Percentiles rank a stretch among this genome's conserved stretches.
phyloP scores from a whole-genome alignment of 1,140 invertebrate genomes.

The Neodiprion virginianus region DNA sequence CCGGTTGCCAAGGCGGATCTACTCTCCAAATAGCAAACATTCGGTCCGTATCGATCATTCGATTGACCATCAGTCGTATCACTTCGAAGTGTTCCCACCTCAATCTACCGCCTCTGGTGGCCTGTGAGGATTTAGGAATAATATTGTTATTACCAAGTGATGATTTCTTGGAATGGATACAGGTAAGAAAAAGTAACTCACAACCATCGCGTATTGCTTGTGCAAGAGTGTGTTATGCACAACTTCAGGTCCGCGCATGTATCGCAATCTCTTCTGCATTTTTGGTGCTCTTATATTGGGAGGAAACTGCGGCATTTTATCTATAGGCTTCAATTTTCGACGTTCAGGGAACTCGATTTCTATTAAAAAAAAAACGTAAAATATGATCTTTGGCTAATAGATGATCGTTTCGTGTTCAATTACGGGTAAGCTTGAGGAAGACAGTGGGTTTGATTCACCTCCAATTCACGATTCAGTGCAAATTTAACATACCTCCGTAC shows the following conservation, averaged over 20 bases:
- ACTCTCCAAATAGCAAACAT: conserved; percentile 97
- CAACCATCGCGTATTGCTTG: conserved; percentile 90
- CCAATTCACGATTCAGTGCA: conserved; percentile 1
- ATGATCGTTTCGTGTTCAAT: neutral
- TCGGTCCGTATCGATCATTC: conserved; percentile 77
- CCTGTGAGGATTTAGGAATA: conserved; percentile 62
- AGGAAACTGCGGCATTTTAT: conserved; percentile 76
- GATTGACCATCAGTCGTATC: conserved; percentile 77
- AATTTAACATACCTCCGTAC: conserved; percentile 63
- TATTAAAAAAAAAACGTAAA: conserved; percentile 41
- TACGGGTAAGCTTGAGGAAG: neutral
- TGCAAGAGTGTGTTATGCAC: conserved; percentile 85
- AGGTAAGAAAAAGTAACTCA: conserved; percentile 57
- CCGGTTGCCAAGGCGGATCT: conserved; percentile 93
- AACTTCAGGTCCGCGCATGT: conserved; percentile 89
- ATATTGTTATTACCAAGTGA: conserved; percentile 1
- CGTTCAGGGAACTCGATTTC: conserved; percentile 78
- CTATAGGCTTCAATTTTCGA: conserved; percentile 70
- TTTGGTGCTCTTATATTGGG: conserved; percentile 74
- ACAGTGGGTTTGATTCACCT: conserved; percentile 7
- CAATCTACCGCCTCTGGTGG: conserved; percentile 83
- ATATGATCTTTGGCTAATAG: neutral
- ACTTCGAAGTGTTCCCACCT: conserved; percentile 86
- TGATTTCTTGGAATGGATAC: conserved; percentile 23
- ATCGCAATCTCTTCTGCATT: conserved; percentile 80